These are phyloP conservation scores for Gymnocypris eckloni DNA, from an alignment of 2,797 vertebrate genomes.

Conservation along the genomic window DNA sequence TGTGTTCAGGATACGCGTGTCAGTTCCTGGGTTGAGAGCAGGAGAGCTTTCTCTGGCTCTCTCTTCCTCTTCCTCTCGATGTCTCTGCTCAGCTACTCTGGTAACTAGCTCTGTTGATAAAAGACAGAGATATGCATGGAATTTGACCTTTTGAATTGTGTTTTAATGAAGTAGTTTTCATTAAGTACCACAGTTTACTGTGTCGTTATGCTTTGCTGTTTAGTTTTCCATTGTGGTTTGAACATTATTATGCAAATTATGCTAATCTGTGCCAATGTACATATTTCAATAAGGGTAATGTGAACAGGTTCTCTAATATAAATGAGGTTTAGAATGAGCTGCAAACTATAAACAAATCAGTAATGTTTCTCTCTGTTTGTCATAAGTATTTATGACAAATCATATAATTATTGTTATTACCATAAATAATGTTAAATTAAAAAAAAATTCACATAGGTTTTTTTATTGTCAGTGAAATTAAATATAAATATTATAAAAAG, in stretches of 20 bases:
- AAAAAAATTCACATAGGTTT: neutral
- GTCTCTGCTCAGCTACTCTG: slow-evolving; percentile 35
- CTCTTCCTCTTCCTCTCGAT: slow-evolving; percentile 56
- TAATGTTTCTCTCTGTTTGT: neutral
- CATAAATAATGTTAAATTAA: neutral
- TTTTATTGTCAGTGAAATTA: neutral
- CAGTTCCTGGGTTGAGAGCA: slow-evolving; percentile 42
- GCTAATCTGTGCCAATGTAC: neutral
- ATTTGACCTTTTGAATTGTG: neutral
- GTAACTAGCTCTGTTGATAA: slow-evolving; percentile 46
- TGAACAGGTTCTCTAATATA: neutral
- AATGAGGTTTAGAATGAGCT: neutral
- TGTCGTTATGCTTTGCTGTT: neutral
- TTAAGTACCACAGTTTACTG: neutral
- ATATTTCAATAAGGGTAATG: neutral
- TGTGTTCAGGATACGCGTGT: slow-evolving; percentile 48
- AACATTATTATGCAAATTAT: neutral
- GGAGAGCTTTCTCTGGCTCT: slow-evolving; percentile 35
- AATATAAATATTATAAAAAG: neutral
- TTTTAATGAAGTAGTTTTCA: neutral
- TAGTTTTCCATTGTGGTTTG: neutral
- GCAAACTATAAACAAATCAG: neutral
- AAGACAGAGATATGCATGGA: neutral
- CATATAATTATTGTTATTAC: neutral
- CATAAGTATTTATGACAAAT: neutral